phyloP scores from a whole-genome alignment of 2,797 vertebrate genomes.

The Alosa sapidissima region DNA sequence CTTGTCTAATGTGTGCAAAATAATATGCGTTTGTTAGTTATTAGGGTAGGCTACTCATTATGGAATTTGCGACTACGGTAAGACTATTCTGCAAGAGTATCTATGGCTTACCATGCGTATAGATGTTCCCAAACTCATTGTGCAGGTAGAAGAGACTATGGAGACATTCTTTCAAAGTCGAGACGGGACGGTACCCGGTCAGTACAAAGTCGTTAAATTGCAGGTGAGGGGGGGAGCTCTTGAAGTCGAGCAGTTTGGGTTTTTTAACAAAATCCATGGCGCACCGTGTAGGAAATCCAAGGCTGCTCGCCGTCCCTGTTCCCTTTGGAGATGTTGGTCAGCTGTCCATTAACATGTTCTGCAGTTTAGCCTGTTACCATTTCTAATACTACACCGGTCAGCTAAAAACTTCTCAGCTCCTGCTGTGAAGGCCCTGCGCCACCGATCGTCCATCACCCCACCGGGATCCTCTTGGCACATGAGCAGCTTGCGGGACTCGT shows the following conservation, averaged over 20 bases:
- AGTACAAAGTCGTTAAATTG: constrained; percentile 92
- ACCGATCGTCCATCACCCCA: not conserved
- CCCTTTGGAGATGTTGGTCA: not conserved
- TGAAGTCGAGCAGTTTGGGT: constrained; percentile 84
- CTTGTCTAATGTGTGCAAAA: not conserved
- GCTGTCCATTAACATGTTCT: not conserved
- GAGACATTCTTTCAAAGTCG: constrained; percentile 80
- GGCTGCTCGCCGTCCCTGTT: not conserved
- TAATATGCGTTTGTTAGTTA: not conserved
- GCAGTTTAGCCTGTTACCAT: not conserved
- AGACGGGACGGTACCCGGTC: constrained; percentile 86
- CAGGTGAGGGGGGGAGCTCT: constrained; percentile 84
- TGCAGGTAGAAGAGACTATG: constrained; percentile 90
- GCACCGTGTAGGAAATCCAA: constrained; percentile 24
- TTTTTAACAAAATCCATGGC: constrained; percentile 76
- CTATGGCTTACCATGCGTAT: constrained; percentile 84
- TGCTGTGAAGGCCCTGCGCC: not conserved
- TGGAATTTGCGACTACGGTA: not conserved
- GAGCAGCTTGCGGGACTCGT: not conserved
- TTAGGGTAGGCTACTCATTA: not conserved
- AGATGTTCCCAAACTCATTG: constrained; percentile 94
- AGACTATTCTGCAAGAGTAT: not conserved
- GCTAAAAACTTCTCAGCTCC: not conserved
- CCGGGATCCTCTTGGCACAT: not conserved
- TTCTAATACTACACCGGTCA: not conserved